These are phyloP conservation scores for Sparus aurata DNA, from an alignment of 2,797 vertebrate genomes.

Conservation along the genomic window DNA sequence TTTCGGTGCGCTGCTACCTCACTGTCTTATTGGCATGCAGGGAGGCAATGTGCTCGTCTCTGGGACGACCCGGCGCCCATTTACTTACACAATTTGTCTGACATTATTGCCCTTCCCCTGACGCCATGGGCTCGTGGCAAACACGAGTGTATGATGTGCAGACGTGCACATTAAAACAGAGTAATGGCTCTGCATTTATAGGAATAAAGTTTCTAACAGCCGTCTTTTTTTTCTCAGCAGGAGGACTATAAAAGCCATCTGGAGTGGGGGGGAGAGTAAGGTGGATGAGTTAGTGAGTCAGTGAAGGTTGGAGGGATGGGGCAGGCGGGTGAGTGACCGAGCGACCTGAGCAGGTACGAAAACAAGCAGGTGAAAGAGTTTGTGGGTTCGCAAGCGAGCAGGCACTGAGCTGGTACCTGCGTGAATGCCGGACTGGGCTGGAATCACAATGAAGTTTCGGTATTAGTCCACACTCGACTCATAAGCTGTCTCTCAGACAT, in stretches of 20 bases:
- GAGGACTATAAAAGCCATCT: conserved; percentile 82
- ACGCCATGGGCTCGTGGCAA: conserved; percentile 72
- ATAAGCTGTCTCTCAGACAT: conserved; percentile 51
- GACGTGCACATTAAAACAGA: conserved; percentile 78
- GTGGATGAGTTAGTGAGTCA: conserved; percentile 56
- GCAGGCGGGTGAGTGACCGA: conserved; percentile 48
- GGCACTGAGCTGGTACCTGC: conserved; percentile 33
- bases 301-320: conserved; percentile 50
- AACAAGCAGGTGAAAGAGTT: conserved; percentile 33
- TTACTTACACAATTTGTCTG: conserved; percentile 81
- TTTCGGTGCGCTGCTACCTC: conserved; percentile 74
- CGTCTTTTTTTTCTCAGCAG: conserved; percentile 73
- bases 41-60: conserved; percentile 62
- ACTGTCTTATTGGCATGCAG: conserved; percentile 82
- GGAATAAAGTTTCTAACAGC: conserved; percentile 79
- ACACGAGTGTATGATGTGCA: conserved; percentile 71
- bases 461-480: conserved; percentile 48
- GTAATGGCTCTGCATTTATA: conserved; percentile 79
- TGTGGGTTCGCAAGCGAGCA: conserved; percentile 25
- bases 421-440: conserved; percentile 28
- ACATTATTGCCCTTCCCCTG: conserved; percentile 82
- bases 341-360: conserved; percentile 29
- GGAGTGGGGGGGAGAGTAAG: conserved; percentile 46
- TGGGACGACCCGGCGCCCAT: conserved; percentile 68
- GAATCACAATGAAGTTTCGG: conserved; percentile 53